Conservation (phyloP, 2,888 invertebrate genomes). For the Metopia argyrocephala region DNA sequence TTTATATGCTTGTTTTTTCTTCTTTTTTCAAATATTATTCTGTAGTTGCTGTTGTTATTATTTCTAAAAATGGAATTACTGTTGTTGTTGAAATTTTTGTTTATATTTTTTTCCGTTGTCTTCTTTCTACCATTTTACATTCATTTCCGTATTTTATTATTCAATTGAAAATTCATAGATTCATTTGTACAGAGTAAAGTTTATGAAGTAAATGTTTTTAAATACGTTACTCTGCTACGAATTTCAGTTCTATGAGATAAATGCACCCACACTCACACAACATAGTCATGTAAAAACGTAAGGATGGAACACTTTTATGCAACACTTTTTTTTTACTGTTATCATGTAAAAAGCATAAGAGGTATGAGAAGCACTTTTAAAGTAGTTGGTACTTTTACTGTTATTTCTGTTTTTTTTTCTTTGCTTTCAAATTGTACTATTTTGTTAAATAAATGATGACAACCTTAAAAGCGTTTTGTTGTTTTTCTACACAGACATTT, state of each 20-base stretch:
- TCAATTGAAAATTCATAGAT: slow-evolving; percentile 63
- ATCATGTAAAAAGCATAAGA: neutral
- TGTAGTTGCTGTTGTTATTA: slow-evolving; percentile 2
- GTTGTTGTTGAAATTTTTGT: slow-evolving; percentile 13
- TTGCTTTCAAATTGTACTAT: slow-evolving; percentile 16
- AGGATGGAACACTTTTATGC: slow-evolving; percentile 43
- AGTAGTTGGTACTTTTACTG: slow-evolving; percentile 5
- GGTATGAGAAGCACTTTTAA: slow-evolving; percentile 46
- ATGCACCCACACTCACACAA: slow-evolving; percentile 6
- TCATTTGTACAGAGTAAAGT: slow-evolving; percentile 55
- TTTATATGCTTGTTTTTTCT: slow-evolving; percentile 37
- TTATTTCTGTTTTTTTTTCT: neutral
- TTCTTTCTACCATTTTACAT: neutral
- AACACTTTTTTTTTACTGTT: slow-evolving; percentile 33
- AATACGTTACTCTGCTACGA: slow-evolving; percentile 34
- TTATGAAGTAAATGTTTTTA: slow-evolving; percentile 52
- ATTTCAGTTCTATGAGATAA: slow-evolving; percentile 36
- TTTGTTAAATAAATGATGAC: slow-evolving; percentile 67
- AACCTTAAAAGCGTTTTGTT: slow-evolving; percentile 67
- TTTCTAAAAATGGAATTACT: neutral
- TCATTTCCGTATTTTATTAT: slow-evolving; percentile 49
- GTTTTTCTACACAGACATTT: slow-evolving; percentile 61
- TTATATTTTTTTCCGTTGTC: neutral
- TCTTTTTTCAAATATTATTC: neutral
- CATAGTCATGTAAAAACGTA: neutral